Evolutionary conservation across 2,797 vertebrate genomes (phyloP).

Genomic region (Margarornis squamiger): DNA sequence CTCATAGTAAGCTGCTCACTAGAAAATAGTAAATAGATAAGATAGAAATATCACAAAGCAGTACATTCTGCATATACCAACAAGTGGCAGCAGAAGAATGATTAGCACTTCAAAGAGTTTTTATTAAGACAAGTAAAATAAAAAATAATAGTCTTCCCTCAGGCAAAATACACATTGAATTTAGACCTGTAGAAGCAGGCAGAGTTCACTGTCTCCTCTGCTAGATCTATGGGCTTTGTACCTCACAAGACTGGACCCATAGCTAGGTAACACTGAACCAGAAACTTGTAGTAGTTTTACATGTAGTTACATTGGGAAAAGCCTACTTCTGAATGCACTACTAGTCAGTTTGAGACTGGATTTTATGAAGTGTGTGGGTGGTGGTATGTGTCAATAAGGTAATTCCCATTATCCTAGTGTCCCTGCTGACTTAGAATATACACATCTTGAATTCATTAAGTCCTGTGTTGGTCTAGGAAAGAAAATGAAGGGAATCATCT

Average conservation of each 20-base stretch:
- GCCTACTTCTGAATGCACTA: not conserved
- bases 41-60: not conserved
- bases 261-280: not conserved
- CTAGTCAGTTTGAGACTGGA: not conserved
- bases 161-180: not conserved
- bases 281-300: not conserved
- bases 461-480: not conserved
- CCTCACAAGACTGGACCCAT: not conserved
- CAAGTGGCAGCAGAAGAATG: not conserved
- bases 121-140: not conserved
- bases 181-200: not conserved
- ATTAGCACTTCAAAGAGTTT: conserved; percentile 33
- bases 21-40: conserved; percentile 38
- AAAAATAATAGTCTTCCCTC: not conserved
- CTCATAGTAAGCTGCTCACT: conserved; percentile 4
- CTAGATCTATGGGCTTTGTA: not conserved
- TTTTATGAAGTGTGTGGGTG: conserved; percentile 38
- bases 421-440: not conserved
- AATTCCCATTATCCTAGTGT: conserved; percentile 27
- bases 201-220: not conserved
- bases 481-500: not conserved
- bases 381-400: conserved; percentile 29
- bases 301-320: not conserved
- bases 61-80: not conserved
- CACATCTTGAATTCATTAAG: conserved; percentile 33